These are phyloP conservation scores for Staurois parvus DNA, from an alignment of 2,797 vertebrate genomes.

Conservation along the genomic window DNA sequence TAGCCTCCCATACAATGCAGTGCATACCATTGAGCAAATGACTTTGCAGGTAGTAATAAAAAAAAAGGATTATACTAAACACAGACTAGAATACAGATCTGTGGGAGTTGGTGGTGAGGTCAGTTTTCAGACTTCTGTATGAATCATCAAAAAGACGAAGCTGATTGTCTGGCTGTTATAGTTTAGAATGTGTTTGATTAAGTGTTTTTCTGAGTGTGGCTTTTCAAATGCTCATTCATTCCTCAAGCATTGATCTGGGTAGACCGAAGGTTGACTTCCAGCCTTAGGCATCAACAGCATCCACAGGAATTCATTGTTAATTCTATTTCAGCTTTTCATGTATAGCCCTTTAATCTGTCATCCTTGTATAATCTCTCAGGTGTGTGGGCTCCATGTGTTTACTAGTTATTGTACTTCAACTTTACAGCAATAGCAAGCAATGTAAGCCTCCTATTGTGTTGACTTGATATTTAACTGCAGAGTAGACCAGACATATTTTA, in stretches of 20 bases:
- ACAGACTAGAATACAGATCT: background rate
- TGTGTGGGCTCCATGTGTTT: background rate
- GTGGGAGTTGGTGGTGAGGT: slow-evolving; percentile 11
- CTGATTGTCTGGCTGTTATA: background rate
- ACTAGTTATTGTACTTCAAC: background rate
- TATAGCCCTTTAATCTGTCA: slow-evolving; percentile 1
- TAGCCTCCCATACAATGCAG: background rate
- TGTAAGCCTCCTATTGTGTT: background rate
- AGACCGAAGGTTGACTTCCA: slow-evolving; percentile 24
- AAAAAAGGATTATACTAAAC: background rate
- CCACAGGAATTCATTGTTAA: slow-evolving; percentile 23
- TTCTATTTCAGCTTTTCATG: slow-evolving; percentile 27
- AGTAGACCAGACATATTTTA: background rate
- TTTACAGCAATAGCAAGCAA: background rate
- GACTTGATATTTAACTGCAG: background rate
- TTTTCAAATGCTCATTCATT: slow-evolving; percentile 9
- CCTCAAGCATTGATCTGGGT: slow-evolving; percentile 12
- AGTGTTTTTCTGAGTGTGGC: slow-evolving; percentile 11
- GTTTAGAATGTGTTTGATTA: slow-evolving; percentile 6
- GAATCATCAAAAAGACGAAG: slow-evolving; percentile 2
- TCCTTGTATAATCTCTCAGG: slow-evolving; percentile 12
- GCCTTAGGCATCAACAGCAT: slow-evolving; percentile 35
- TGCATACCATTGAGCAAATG: background rate
- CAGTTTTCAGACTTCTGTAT: background rate
- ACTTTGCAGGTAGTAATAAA: background rate